Conservation (phyloP, 2,888 invertebrate genomes). For the Thereva unica region DNA sequence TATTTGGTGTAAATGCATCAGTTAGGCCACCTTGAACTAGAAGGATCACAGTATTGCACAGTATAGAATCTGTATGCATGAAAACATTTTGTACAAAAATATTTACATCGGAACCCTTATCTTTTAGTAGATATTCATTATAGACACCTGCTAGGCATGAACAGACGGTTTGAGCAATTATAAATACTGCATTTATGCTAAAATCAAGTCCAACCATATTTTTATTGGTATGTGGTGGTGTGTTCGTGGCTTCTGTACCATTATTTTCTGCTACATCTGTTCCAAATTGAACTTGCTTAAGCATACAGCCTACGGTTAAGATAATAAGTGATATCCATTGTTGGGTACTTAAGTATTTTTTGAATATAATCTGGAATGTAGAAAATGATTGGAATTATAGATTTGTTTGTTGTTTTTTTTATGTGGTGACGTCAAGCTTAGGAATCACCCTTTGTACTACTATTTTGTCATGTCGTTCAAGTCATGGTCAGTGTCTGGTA, state of each 20-base stretch:
- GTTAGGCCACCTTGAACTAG: constrained; percentile 67
- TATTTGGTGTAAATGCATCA: constrained; percentile 64
- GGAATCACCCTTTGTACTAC: too few relatives aligned
- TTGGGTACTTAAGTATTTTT: constrained; percentile 73
- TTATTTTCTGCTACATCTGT: constrained; percentile 31
- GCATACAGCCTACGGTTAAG: constrained; percentile 86
- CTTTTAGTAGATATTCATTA: constrained; percentile 91
- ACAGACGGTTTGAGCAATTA: constrained; percentile 80
- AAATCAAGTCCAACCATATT: constrained; percentile 58
- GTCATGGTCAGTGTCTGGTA: too few relatives aligned
- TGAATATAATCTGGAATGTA: constrained; percentile 75
- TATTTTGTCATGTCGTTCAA: too few relatives aligned
- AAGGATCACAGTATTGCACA: constrained; percentile 83
- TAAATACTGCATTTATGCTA: constrained; percentile 67
- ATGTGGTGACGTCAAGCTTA: too few relatives aligned
- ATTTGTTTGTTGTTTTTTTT: too few relatives aligned
- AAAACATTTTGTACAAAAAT: constrained; percentile 93
- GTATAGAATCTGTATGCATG: constrained; percentile 92
- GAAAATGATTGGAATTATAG: too few relatives aligned
- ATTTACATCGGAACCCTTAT: constrained; percentile 79
- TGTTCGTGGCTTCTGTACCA: constrained; percentile 21
- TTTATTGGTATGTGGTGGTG: constrained; percentile 44
- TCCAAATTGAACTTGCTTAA: constrained; percentile 75
- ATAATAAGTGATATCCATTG: constrained; percentile 91
- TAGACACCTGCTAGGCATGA: constrained; percentile 95